Evolutionary conservation across 2,113 vertebrate species (phyloP), one percentile per base, ranked within the genome.

Genomic region (Rallus limicola): DNA sequence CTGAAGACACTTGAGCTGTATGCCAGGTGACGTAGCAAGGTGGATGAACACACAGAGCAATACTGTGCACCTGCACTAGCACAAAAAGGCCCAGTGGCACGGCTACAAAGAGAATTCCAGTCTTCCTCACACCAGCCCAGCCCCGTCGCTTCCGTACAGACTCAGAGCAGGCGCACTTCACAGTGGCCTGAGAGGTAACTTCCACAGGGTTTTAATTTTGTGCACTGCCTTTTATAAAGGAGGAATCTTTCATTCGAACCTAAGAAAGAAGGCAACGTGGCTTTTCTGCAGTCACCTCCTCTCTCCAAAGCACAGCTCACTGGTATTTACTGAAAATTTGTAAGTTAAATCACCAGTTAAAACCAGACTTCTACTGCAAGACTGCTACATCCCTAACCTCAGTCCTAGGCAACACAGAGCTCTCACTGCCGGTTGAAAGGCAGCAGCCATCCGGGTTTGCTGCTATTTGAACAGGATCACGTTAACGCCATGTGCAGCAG

Each of bases 381-480:
- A 34, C 79, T 90, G 74, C 75, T 81, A 20, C 28, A 60, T n/a
- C 12, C 31, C 76, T 86, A 81, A 88, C 85, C 72, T 68, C 79
- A 71, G 82, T 28, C 36, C 44, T 85, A 64, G 52, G 33, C 72
- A 68, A 81, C 23, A 93, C 5, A 59, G 94, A 74, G 80, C 38
- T 40, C 63, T 65, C 52, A 25, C 50, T 79, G 81, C 15, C 71
- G 93, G 92, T 44, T 68, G 83, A 90, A 91, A 94, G 80, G 86
- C 90, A 92, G 65, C 3, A 88, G 81, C 74, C 64, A 52, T 53
- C 42, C 36, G 65, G 92, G 40, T 10, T 86, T 85, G 74, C 70
- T 96, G 77, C 79, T 86, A 82, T 50, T 94, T 91, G 31, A 93
- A 82, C 63, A 87, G 50, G 40, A 82, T 91, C 87, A 69, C 69